phyloP scores from a whole-genome alignment of 2,113 vertebrate genomes.

The Zeus faber region DNA sequence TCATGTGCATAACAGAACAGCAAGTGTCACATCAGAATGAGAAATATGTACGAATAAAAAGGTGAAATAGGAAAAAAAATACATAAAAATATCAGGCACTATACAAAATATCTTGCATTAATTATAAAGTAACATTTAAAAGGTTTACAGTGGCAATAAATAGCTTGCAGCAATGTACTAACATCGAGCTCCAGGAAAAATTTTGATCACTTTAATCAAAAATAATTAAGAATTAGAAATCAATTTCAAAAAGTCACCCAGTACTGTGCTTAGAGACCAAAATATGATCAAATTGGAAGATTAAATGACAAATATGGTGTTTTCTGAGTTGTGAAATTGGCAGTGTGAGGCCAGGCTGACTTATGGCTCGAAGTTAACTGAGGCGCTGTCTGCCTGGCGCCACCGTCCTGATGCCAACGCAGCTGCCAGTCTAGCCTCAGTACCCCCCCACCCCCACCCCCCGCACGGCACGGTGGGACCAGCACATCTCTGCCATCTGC shows the following conservation, averaged over 20 bases:
- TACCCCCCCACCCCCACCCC: constrained; percentile 11
- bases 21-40: background rate
- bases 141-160: too few species aligned
- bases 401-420: constrained; percentile 40
- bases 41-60: too few species aligned
- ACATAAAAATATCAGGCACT: too few species aligned
- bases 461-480: too few species aligned
- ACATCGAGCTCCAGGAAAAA: too few species aligned
- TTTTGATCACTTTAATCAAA: too few species aligned
- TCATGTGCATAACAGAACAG: background rate
- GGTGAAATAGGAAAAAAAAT: too few species aligned
- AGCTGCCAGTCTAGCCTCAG: constrained; percentile 42
- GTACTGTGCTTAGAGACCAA: background rate
- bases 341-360: background rate
- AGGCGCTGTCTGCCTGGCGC: constrained; percentile 44
- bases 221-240: too few species aligned
- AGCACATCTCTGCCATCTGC: constrained; percentile 27
- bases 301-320: background rate
- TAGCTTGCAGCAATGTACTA: too few species aligned
- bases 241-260: too few species aligned
- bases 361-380: constrained; percentile 17
- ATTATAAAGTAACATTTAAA: too few species aligned
- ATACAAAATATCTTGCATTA: too few species aligned
- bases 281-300: background rate
- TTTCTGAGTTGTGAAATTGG: background rate